Conservation (phyloP, 1,140 invertebrate genomes). For the Drosophila azteca region DNA sequence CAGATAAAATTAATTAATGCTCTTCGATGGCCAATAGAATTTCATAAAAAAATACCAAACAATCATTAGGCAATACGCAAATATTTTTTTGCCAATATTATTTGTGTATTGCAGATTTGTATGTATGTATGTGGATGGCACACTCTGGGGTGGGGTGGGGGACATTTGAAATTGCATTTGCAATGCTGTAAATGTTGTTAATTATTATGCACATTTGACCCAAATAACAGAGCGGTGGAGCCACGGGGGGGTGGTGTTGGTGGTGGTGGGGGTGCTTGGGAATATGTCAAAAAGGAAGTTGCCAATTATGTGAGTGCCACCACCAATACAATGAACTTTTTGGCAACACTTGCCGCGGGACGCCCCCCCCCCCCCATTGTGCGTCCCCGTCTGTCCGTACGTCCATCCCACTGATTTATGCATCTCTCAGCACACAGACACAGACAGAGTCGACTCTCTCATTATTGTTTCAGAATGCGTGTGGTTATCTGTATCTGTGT, state of each 20-base stretch:
- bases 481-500: too few relatives aligned
- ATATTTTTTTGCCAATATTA: slow-evolving; percentile 68
- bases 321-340: slow-evolving; percentile 42
- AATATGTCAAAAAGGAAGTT: slow-evolving; percentile 43
- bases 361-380: slow-evolving; percentile 23
- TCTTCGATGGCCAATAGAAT: slow-evolving; percentile 42
- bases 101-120: slow-evolving; percentile 37
- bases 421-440: slow-evolving; percentile 34
- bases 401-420: slow-evolving; percentile 44
- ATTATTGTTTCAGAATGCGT: slow-evolving; percentile 28
- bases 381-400: slow-evolving; percentile 8
- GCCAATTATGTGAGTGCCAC: slow-evolving; percentile 35
- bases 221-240: slow-evolving; percentile 5
- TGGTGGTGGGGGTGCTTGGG: neutral
- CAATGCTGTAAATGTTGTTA: slow-evolving; percentile 35
- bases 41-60: slow-evolving; percentile 53
- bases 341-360: slow-evolving; percentile 39
- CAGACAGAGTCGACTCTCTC: slow-evolving; percentile 7
- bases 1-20: slow-evolving; percentile 49
- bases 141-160: neutral
- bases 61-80: slow-evolving; percentile 40
- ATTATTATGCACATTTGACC: slow-evolving; percentile 55
- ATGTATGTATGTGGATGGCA: slow-evolving; percentile 26
- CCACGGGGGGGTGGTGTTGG: neutral
- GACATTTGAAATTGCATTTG: slow-evolving; percentile 32